Evolutionary conservation across 2,113 vertebrate species (phyloP).

Genomic region (Megaptera novaeangliae): DNA sequence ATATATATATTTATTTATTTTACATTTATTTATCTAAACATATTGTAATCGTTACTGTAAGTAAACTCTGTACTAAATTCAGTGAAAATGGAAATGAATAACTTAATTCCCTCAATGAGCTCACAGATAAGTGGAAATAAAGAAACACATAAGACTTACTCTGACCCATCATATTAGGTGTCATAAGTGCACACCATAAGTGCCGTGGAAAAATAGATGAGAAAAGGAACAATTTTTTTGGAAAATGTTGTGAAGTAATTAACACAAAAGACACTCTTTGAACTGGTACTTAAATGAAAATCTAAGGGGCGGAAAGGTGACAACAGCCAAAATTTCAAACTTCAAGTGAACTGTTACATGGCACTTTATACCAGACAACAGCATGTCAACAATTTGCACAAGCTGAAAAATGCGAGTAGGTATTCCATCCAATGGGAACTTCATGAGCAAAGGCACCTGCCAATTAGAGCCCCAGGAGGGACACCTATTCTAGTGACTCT

Average conservation of each 20-base stretch:
- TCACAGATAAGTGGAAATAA: not conserved
- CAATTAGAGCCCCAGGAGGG: not conserved
- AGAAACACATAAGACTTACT: not conserved
- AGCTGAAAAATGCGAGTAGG: not conserved
- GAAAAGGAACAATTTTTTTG: not conserved
- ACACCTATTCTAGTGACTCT: not conserved
- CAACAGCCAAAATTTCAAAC: not conserved
- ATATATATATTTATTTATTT: not conserved
- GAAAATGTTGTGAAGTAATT: not conserved
- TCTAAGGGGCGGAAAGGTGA: not conserved
- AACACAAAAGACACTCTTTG: not conserved
- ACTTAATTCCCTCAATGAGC: not conserved
- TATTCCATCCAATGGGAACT: not conserved
- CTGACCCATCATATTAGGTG: not conserved
- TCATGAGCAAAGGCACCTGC: no score
- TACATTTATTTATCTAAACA: not conserved
- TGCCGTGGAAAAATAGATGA: not conserved
- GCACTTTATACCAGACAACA: not conserved
- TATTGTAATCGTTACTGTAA: not conserved
- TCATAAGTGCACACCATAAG: not conserved
- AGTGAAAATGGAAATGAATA: not conserved
- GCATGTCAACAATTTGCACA: not conserved
- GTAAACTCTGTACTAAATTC: not conserved
- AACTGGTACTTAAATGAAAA: not conserved
- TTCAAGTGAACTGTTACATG: not conserved